Base-by-base conservation (phyloP, 23 tunicate genomes). In the Trididemnum nubilum region DNA sequence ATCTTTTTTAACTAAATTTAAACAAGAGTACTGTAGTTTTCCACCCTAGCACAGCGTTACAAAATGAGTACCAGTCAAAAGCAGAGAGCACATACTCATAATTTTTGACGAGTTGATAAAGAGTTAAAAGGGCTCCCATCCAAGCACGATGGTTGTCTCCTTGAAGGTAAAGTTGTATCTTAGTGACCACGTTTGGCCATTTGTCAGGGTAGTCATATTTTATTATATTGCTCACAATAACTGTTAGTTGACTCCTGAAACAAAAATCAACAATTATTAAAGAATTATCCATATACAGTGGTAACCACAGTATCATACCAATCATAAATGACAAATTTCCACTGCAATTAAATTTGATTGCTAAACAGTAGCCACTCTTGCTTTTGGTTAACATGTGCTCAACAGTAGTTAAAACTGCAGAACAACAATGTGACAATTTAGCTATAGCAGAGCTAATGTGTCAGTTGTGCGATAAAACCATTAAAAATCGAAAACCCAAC, bases 151-250 rank as follows among this genome's bases (percentile, higher is more conserved):
- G 94, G 37, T 87, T 78, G 19, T 81, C 87, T 35, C 71, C 80
- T 73, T 87, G 93, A 35, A 96, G 70, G 84, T 88, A 64, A 7
- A 40, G 23, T 1, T 36, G 25, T 31, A 96, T 91, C 37, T 91
- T 91, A 33, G 84, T 90, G 33, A 91, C 80, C 31, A 96, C 85
- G 3, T 65, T 85, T 2, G 99, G 97, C 90, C 96, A 96, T 34
- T 85, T 85, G n/a, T 84, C 87, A 18, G 99, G 99, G 65, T 78
- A 96, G 59, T 91, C 97, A 30, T 96, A 74, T 75, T 91, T 92
- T 0, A 96, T 90, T 33, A 96, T 91, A 51, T 88, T 89, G 70
- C 89, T 66, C 18, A 85, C 94, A 63, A 91, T 81, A 2, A 91
- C 97, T 3, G 85, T 85, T 25, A 96, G 72, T 64, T 96, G 99